phyloP scores from a whole-genome alignment of 2,888 invertebrate species.

The Tetranychus truncatus region DNA sequence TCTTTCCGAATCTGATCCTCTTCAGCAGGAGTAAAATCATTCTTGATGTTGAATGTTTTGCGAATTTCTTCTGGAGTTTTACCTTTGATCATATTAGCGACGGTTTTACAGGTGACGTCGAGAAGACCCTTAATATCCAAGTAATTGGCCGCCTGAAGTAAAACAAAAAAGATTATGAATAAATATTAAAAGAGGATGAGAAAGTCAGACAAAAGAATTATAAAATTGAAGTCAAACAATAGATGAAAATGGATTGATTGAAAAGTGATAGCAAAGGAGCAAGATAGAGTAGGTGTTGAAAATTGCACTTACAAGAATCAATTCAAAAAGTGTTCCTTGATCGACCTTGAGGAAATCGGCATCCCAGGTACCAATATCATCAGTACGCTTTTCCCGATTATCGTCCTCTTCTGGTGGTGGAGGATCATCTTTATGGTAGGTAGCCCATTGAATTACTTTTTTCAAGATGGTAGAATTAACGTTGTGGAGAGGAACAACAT shows the following conservation, averaged over 20 bases:
- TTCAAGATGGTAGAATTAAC: slow-evolving; percentile 89
- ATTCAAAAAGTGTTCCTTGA: slow-evolving; percentile 84
- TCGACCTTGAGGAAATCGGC: slow-evolving; percentile 96
- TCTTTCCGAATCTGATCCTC: slow-evolving; percentile 95
- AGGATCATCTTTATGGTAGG: slow-evolving; percentile 61
- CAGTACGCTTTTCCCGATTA: slow-evolving; percentile 91
- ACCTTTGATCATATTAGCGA: slow-evolving; percentile 95
- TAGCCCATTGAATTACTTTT: slow-evolving; percentile 47
- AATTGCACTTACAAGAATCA: slow-evolving; percentile 45
- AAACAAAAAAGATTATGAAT: too few species aligned
- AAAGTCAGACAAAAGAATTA: not conserved
- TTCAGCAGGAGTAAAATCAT: slow-evolving; percentile 73
- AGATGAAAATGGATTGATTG: not conserved
- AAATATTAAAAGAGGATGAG: not conserved
- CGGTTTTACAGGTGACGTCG: slow-evolving; percentile 91
- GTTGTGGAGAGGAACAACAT: slow-evolving; percentile 85
- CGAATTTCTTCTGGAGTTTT: slow-evolving; percentile 94
- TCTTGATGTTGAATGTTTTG: slow-evolving; percentile 89
- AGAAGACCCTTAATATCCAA: slow-evolving; percentile 73
- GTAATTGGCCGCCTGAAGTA: slow-evolving; percentile 64
- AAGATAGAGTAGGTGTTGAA: not conserved
- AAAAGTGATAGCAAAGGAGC: not conserved
- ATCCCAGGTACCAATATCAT: slow-evolving; percentile 98
- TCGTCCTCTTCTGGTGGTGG: slow-evolving; percentile 91
- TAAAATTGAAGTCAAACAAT: not conserved